Percentiles rank a stretch among this genome's conserved stretches.
These are phyloP conservation scores for Xenus cinereus DNA, from an alignment of 2,113 vertebrate genomes.

Conservation along the genomic window DNA sequence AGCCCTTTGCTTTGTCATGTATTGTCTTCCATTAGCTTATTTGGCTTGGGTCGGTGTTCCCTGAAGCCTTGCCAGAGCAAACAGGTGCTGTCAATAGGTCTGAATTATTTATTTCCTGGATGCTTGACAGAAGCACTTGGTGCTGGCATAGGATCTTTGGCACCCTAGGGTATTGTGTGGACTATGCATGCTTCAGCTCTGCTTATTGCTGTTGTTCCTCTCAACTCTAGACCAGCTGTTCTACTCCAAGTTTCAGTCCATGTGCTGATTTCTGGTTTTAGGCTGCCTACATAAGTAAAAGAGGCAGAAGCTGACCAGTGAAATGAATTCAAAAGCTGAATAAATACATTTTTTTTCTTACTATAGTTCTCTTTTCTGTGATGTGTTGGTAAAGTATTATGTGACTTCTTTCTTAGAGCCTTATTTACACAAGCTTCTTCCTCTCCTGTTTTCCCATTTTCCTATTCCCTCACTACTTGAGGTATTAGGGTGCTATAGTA, in stretches of 20 bases:
- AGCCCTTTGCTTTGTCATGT: not conserved
- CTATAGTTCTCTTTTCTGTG: not conserved
- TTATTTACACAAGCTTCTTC: not conserved
- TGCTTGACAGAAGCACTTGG: not conserved
- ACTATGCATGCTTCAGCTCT: not conserved
- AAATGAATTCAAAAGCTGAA: not conserved
- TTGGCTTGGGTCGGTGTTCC: not conserved
- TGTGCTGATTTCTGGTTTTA: not conserved
- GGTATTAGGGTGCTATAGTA: not conserved
- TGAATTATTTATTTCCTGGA: not conserved
- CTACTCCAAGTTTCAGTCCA: not conserved
- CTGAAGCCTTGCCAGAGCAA: not conserved
- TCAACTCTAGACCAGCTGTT: not conserved
- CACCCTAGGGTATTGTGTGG: not conserved
- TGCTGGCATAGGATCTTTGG: not conserved
- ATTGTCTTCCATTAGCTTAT: not conserved
- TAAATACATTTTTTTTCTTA: not conserved
- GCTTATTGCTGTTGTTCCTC: not conserved
- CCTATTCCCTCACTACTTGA: not conserved
- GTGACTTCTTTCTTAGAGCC: not conserved
- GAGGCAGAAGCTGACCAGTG: not conserved
- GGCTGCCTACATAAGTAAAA: not conserved
- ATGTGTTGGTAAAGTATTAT: not conserved
- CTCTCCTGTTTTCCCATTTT: not conserved
- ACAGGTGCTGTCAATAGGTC: not conserved